Conservation (phyloP, 2,797 vertebrate genomes). For the Simalia tracyae region DNA sequence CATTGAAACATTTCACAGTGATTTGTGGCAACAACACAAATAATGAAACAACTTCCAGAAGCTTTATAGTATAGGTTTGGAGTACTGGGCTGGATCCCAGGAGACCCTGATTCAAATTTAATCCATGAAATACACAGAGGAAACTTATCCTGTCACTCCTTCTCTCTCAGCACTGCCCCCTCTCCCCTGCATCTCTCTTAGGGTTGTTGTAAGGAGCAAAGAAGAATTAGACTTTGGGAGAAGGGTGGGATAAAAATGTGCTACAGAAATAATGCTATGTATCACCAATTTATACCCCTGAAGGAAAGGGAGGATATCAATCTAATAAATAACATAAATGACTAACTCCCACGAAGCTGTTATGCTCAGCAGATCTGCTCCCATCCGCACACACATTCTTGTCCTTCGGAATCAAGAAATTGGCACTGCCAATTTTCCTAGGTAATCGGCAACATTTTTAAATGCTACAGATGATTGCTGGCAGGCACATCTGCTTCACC, state of each 20-base stretch:
- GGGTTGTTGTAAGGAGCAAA: background rate
- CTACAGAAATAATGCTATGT: background rate
- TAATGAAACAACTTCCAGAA: background rate
- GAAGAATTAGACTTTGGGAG: background rate
- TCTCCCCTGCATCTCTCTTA: background rate
- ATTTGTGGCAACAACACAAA: background rate
- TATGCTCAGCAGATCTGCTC: background rate
- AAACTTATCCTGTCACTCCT: background rate
- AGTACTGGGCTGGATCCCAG: background rate
- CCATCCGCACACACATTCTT: background rate
- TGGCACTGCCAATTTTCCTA: background rate
- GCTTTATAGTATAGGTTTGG: no score
- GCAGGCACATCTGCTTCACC: background rate
- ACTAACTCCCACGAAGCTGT: background rate
- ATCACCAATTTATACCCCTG: background rate
- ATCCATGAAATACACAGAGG: background rate
- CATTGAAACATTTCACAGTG: background rate
- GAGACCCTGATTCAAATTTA: background rate
- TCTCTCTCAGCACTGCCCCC: background rate
- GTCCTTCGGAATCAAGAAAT: background rate
- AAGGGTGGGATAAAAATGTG: background rate
- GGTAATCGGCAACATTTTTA: background rate
- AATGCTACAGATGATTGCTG: background rate
- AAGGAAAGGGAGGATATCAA: background rate
- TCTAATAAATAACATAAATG: background rate